Base-by-base conservation (phyloP, 2,113 vertebrate genomes). In the Machaerirhynchus nigripectus region DNA sequence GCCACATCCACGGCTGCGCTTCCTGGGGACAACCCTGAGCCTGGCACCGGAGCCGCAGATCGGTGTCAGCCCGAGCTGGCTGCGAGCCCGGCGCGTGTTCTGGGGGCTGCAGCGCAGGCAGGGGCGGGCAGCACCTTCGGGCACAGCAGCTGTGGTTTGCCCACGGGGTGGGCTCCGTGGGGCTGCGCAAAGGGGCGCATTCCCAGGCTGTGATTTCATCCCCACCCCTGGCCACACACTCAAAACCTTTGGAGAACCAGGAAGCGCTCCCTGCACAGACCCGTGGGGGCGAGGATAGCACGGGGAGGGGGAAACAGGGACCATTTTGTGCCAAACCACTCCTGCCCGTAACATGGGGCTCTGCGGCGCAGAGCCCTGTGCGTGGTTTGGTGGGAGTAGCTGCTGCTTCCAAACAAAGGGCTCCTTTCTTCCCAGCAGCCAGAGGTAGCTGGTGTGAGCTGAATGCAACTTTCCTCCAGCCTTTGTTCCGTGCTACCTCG, bases 381-480 rank as follows among this genome's bases (percentile, higher is more conserved):
- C 7, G 0, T 35, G 83, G 5, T 74, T 86, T 44, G 47, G 50
- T 59, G 80, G 68, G 39, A 89, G 73, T 70, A 77, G 68, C 71
- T 73, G 68, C 76, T 81, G 73, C 37, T 93, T 52, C 91, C 93
- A 89, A 81, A 97, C 89, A 93, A 96, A 96, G 89, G 56, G 69
- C 76, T 96, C 76, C 89, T 89, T 92, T 96, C 86, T 92, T 90
- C 87, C 86, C 73, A 63, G 91, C 84, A 53, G 52, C 40, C 44
- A 35, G 96, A 92, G 80, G 90, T 94, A 50, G 90, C 85, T 92
- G 90, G 83, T 92, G 91, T 47, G 83, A 90, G 86, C 86, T 69
- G 94, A 93, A 89, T 28, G 30, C 77, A 92, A 67, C 92, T 88
- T 92, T 73, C 92, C 79, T 69, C 30, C 88, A 73, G 85, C 93